A percentile compares a stretch with the other conserved stretches of the same genome.
These are phyloP conservation scores for Notolabrus celidotus DNA, from an alignment of 2,797 vertebrate species.

Conservation along the genomic window DNA sequence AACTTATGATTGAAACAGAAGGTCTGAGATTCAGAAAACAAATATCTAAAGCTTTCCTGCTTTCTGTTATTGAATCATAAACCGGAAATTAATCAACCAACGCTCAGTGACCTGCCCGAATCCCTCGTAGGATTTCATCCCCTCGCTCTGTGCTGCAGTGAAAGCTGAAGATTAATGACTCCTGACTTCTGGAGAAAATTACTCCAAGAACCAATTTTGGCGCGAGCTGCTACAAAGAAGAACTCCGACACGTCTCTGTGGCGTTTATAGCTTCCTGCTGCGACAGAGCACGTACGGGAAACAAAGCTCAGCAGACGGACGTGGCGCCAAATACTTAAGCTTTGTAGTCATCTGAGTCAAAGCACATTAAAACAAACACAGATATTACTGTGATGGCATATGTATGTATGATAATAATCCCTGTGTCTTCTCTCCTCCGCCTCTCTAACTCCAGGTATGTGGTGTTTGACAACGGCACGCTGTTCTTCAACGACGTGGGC, in stretches of 20 bases:
- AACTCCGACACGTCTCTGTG: constrained; percentile 1
- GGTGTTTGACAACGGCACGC: constrained; percentile 93
- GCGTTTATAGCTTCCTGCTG: constrained; percentile 7
- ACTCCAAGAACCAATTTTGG: constrained; percentile 21
- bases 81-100: constrained; percentile 1
- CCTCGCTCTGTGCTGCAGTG: background rate
- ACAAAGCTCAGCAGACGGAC: no score
- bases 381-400: no score
- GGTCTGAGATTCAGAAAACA: no score
- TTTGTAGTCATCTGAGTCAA: background rate
- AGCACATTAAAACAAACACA: no score
- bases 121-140: background rate
- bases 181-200: constrained; percentile 15
- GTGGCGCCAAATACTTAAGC: background rate
- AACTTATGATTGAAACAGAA: no score
- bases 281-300: constrained; percentile 3
- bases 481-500: constrained; percentile 92
- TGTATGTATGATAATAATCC: no score
- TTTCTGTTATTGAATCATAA: background rate
- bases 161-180: constrained; percentile 24
- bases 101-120: no score
- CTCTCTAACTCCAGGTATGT: constrained; percentile 79
- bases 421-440: background rate
- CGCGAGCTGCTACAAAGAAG: constrained; percentile 6
- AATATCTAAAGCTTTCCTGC: no score